Conservation (phyloP, 2,888 invertebrate species). For the Agrochola litura region DNA sequence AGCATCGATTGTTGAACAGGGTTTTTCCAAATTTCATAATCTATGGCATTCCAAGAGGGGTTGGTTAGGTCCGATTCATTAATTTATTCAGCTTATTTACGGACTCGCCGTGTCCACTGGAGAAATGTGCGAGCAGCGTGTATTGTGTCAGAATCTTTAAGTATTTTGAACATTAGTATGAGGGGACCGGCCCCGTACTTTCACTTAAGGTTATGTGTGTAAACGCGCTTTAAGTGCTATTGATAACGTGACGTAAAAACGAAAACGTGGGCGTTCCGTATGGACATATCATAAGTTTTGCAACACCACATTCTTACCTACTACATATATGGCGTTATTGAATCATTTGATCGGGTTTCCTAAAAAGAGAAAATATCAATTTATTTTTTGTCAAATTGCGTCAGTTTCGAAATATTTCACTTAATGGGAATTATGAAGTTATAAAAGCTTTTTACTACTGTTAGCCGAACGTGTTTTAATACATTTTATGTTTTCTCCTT, state of each 20-base stretch:
- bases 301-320: slow-evolving; percentile 42
- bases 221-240: slow-evolving; percentile 85
- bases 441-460: slow-evolving; percentile 19
- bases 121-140: slow-evolving; percentile 85
- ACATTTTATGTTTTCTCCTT: slow-evolving; percentile 30
- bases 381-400: slow-evolving; percentile 17
- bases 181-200: slow-evolving; percentile 84
- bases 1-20: slow-evolving; percentile 17
- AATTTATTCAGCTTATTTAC: slow-evolving; percentile 89
- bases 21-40: slow-evolving; percentile 66
- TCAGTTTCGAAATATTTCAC: slow-evolving; percentile 26
- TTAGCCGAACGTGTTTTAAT: slow-evolving; percentile 21
- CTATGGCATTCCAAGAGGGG: slow-evolving; percentile 81
- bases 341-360: slow-evolving; percentile 42
- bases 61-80: slow-evolving; percentile 83
- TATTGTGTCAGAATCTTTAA: slow-evolving; percentile 88
- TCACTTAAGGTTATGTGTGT: slow-evolving; percentile 89
- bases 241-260: slow-evolving; percentile 87
- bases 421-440: slow-evolving; percentile 6
- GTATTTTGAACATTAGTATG: slow-evolving; percentile 89
- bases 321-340: slow-evolving; percentile 46
- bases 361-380: slow-evolving; percentile 50
- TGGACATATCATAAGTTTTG: slow-evolving; percentile 63
- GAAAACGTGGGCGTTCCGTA: slow-evolving; percentile 67
- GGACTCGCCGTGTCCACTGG: slow-evolving; percentile 80